phyloP scores from a whole-genome alignment of 2,888 invertebrate genomes.

The Dryobotodes eremita region DNA sequence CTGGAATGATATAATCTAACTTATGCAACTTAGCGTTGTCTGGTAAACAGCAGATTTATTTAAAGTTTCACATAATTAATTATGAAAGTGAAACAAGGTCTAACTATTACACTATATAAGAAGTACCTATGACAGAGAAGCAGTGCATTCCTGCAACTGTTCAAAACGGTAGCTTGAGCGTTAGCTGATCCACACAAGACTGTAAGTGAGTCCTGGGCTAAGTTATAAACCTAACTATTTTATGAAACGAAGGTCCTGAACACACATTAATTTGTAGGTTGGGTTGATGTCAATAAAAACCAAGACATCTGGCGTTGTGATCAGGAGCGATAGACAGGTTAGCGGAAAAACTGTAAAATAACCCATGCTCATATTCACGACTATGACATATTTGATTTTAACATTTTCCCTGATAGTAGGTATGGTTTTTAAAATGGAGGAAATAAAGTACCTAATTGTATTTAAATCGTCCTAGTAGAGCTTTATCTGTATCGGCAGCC shows the following conservation, averaged over 20 bases:
- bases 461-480: background rate
- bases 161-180: background rate
- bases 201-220: background rate
- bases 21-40: constrained; percentile 2
- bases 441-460: too few species aligned
- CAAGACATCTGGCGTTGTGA: background rate
- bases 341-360: background rate
- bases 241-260: background rate
- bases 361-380: background rate
- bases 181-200: background rate
- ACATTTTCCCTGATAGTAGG: background rate
- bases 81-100: background rate
- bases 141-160: background rate
- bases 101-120: background rate
- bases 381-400: background rate
- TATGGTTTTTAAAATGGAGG: background rate
- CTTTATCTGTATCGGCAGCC: too few species aligned
- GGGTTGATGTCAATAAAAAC: background rate
- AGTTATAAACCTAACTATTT: background rate
- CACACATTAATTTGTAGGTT: background rate
- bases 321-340: background rate
- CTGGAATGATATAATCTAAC: constrained; percentile 22
- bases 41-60: constrained; percentile 1
- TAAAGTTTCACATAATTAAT: background rate
- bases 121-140: background rate